Evolutionary conservation across 2,113 vertebrate species (phyloP), one percentile per base, ranked within the genome.

Genomic region (Sylvilagus bachmani): DNA sequence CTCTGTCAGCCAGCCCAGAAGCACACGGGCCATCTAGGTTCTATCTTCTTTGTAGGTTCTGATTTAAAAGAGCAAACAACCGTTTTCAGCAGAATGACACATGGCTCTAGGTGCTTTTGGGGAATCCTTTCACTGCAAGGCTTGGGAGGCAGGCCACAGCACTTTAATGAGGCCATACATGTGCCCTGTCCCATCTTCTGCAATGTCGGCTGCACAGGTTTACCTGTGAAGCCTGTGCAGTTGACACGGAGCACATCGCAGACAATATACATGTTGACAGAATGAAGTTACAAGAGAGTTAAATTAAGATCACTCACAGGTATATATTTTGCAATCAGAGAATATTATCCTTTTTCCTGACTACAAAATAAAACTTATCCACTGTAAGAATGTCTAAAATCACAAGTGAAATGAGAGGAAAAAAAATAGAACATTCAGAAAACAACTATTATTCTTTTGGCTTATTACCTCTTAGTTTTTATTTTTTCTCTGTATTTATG

Each of bases 1-100:
- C 66, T 66, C 2, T 80, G 90, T 38, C 64, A 51, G 19, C 6
- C 66, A 81, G 2, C 33, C 14, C 25, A 31, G 11, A 25, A 90
- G 71, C 22, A 27, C 51, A 66, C 0, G 44, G 36, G 71, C 66
- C 13, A 17, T 8, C 69, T 25, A 27, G n/a, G 7, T 33, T 51
- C 62, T 36, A 38, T 62, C 17, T 67, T 81, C 71, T 88, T 74
- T 91, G 86, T 61, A 24, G 36, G 78, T 86, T 64, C 85, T 83
- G 78, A 74, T 38, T 83, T 73, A 74, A 90, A 91, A 64, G 86
- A 44, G 12, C n/a, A 86, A 69, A 53, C 25, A 74, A 36, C 70
- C 61, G 4, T 31, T 38, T 78, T 29, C 61, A 22, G 36, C 25
- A 19, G 89, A 85, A 79, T 38, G 85, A 95, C 67, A 10, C 36